Base-by-base conservation (phyloP, 2,888 invertebrate genomes). In the Deroplatys truncata region DNA sequence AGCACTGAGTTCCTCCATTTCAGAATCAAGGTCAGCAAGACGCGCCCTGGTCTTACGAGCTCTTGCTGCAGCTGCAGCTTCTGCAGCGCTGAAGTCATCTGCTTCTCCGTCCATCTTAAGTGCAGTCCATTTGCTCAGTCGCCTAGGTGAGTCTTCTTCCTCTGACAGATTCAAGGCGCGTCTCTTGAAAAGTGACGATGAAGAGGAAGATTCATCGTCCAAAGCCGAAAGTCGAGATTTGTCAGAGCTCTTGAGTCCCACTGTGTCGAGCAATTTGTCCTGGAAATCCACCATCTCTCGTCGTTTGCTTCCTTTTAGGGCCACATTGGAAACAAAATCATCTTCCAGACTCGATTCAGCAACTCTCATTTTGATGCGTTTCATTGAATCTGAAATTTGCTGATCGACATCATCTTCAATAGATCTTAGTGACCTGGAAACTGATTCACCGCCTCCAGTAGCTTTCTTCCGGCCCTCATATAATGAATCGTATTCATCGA, bases 1-100 rank as follows among this genome's bases (percentile, higher is more conserved):
- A 92, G 97, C 96, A 28, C 94, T 95, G 90, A 97, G 93, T 91
- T 96, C 96, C 84, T 96, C 95, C 96, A 97, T 97, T 93, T 97
- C 97, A 88, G 95, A 95, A 92, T 97, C 97, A 84, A 97, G 94
- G 92, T 97, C 97, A 82, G 94, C 95, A 28, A 97, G 93, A 86
- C 97, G 95, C 16, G 96, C 96, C 91, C 96, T 95, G 2, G 96
- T 94, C 49, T 95, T 95, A 91, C 95, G 95, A 0, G 97, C 97
- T 87, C 97, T 84, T 85, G 94, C 94, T 29, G 95, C 94, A 0
- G 97, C 97, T 0, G 95, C 95, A 90, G 94, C 94, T 90, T 94
- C 94, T 1, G 94, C 94, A 20, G 84, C 89, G n/a, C 28, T 29
- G 15, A 90, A 90, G 49, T 84, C 87, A 35, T 84, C 84, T n/a